Evolutionary conservation across 1,140 invertebrate species (phyloP).

Genomic region (Aphelenchoides avenae): DNA sequence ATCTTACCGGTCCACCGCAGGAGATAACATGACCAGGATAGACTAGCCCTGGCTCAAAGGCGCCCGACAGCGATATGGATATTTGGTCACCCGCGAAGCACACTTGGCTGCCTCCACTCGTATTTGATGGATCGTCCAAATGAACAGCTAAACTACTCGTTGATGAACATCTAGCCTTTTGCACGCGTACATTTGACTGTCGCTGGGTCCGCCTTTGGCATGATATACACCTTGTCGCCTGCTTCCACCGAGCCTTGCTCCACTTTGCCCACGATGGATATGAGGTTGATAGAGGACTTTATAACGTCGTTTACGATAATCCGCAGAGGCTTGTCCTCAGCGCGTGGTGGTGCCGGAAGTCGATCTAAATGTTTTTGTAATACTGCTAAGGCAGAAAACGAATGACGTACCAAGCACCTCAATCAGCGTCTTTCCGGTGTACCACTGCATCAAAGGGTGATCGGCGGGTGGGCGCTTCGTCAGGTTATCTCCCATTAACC

Average conservation of each 20-base stretch:
- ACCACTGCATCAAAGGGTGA: constrained; percentile 73
- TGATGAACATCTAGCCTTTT: too few relatives aligned
- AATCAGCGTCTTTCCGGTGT: constrained; percentile 74
- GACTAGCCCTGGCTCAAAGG: constrained; percentile 70
- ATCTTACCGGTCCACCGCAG: constrained; percentile 43
- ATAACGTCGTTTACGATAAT: constrained; percentile 88
- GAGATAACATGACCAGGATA: constrained; percentile 68
- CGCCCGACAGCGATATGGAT: constrained; percentile 73
- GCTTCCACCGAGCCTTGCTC: constrained; percentile 79
- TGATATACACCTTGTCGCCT: constrained; percentile 80
- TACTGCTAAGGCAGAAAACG: constrained; percentile 54
- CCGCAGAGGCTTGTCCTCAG: constrained; percentile 82
- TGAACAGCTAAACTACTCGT: constrained; percentile 31
- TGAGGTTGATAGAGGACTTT: constrained; percentile 75
- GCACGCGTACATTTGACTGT: constrained; percentile 68
- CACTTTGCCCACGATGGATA: constrained; percentile 79
- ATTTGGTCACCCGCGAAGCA: constrained; percentile 91
- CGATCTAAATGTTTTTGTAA: constrained; percentile 60
- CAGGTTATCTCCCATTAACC: constrained; percentile 88
- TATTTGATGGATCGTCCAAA: constrained; percentile 7
- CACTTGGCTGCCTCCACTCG: constrained; percentile 64
- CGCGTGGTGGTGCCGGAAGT: constrained; percentile 67
- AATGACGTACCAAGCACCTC: constrained; percentile 71
- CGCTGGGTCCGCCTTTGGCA: constrained; percentile 76
- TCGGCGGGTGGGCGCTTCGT: constrained; percentile 70